Percentiles rank a stretch among this genome's conserved stretches.
Evolutionary conservation across 2,888 invertebrate genomes (phyloP).

Genomic region (Sturmia bella): DNA sequence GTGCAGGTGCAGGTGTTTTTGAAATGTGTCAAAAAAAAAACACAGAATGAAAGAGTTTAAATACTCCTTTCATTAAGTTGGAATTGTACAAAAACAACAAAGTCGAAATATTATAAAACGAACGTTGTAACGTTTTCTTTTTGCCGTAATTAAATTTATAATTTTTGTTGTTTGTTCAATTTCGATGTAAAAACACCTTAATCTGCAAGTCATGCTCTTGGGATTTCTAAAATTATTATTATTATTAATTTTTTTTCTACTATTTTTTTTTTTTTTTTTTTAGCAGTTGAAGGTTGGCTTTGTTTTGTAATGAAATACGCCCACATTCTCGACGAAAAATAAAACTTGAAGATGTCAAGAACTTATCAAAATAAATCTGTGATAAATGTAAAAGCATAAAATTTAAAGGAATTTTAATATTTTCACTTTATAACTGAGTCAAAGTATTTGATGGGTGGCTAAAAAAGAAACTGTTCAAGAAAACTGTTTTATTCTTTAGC

Average conservation of each 20-base stretch:
- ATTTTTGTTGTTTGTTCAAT: not conserved
- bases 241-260: too few species aligned
- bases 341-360: constrained; percentile 35
- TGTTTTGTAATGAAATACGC: constrained; percentile 5
- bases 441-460: too few species aligned
- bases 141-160: constrained; percentile 32
- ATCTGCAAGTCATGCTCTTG: constrained; percentile 43
- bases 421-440: too few species aligned
- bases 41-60: constrained; percentile 2
- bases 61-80: constrained; percentile 18
- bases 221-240: constrained; percentile 3
- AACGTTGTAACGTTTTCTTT: not conserved
- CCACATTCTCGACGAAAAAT: constrained; percentile 2
- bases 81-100: constrained; percentile 23
- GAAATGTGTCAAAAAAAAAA: constrained; percentile 56
- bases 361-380: constrained; percentile 6
- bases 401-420: too few species aligned
- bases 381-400: not conserved
- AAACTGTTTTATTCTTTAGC: too few species aligned
- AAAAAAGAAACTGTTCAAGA: too few species aligned
- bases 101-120: constrained; percentile 20
- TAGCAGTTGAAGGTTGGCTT: not conserved
- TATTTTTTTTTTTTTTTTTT: not conserved
- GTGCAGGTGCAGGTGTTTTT: constrained; percentile 58
- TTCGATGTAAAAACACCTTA: constrained; percentile 12